Percentiles rank a stretch among this genome's conserved stretches.
These are phyloP conservation scores for Chrysemys picta DNA, from an alignment of 2,113 vertebrate genomes.

Conservation along the genomic window DNA sequence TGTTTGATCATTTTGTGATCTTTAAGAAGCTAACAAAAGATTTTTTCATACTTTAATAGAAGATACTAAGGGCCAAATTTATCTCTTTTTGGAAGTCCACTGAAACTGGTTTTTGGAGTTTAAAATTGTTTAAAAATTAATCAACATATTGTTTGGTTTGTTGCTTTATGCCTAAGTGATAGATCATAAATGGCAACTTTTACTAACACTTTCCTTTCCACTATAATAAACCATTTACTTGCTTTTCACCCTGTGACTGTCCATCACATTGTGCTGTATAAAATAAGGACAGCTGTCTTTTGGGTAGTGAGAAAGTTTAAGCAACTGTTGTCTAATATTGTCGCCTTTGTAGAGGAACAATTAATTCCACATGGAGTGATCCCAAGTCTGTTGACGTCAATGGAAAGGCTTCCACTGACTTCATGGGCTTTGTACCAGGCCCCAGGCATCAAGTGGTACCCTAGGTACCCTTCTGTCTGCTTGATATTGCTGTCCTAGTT, in stretches of 20 bases:
- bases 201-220: background rate
- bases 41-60: background rate
- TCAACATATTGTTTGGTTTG: background rate
- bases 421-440: background rate
- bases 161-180: rapidly evolving
- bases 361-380: background rate
- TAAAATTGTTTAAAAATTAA: background rate
- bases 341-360: background rate
- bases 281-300: background rate
- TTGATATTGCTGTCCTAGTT: background rate
- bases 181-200: background rate
- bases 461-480: background rate
- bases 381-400: background rate
- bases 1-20: background rate
- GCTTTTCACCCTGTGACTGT: background rate
- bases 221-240: background rate
- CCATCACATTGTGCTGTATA: background rate
- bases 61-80: background rate
- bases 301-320: background rate
- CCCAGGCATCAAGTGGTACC: background rate
- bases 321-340: background rate
- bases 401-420: background rate
- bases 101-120: background rate
- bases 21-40: background rate
- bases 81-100: background rate